Percentiles rank a stretch among this genome's conserved stretches.
phyloP scores from a whole-genome alignment of 2,113 vertebrate genomes.

The Syngnathus scovelli region DNA sequence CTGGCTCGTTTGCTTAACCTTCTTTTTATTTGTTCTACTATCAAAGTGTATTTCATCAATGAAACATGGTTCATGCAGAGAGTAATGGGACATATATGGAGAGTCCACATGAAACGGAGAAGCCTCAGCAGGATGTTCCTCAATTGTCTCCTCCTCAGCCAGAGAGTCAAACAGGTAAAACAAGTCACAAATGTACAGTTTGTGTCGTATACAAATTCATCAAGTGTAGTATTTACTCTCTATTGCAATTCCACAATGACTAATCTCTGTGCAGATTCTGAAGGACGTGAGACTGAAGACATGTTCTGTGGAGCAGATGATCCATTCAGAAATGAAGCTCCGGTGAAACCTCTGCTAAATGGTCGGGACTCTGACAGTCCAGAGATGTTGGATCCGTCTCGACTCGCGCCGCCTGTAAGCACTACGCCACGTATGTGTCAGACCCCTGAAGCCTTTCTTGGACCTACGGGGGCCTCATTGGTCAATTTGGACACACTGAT shows the following conservation, averaged over 20 bases:
- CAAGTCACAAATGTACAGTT: neutral
- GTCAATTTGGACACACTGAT: slow-evolving; percentile 90
- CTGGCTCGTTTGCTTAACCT: neutral
- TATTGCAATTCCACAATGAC: neutral
- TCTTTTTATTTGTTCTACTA: neutral
- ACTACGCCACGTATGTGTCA: slow-evolving; percentile 70
- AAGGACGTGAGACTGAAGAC: slow-evolving; percentile 69
- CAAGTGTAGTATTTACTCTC: neutral
- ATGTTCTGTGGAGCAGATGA: slow-evolving; percentile 52
- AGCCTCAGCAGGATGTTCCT: slow-evolving; percentile 45
- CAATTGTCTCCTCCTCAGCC: slow-evolving; percentile 60
- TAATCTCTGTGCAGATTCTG: slow-evolving; percentile 47
- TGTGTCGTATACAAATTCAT: neutral
- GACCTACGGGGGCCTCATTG: slow-evolving; percentile 83
- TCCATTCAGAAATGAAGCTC: slow-evolving; percentile 71
- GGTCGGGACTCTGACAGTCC: slow-evolving; percentile 71
- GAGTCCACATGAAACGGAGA: slow-evolving; percentile 66
- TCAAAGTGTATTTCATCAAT: neutral
- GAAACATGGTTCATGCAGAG: slow-evolving; percentile 15
- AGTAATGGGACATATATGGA: slow-evolving; percentile 68
- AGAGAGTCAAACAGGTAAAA: slow-evolving; percentile 77
- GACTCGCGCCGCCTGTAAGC: slow-evolving; percentile 71
- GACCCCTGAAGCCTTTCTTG: slow-evolving; percentile 88
- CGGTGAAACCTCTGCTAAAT: slow-evolving; percentile 72
- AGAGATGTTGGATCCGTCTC: slow-evolving; percentile 74